Evolutionary conservation across 1,140 invertebrate genomes (phyloP).

Genomic region (Euwallacea fornicatus): DNA sequence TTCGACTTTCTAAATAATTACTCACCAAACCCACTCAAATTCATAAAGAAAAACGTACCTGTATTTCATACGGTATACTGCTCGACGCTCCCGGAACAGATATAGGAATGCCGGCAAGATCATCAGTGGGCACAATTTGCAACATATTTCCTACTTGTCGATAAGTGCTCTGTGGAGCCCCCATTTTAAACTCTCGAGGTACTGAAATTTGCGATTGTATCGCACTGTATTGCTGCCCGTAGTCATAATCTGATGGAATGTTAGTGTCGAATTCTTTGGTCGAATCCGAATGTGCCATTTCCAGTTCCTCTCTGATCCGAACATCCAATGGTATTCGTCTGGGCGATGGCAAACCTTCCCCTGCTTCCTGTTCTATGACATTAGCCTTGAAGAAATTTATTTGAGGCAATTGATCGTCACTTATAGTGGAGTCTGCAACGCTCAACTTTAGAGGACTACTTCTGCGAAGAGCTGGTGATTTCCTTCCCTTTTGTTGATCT

Average conservation of each 20-base stretch:
- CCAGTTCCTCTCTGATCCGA: conserved; percentile 49
- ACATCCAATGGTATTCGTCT: conserved; percentile 48
- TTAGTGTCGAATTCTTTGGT: conserved; percentile 11
- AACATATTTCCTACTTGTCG: conserved; percentile 62
- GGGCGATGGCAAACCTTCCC: conserved; percentile 37
- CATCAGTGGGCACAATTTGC: conserved; percentile 57
- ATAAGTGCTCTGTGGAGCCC: conserved; percentile 17
- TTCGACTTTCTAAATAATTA: too few species aligned
- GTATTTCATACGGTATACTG: too few species aligned
- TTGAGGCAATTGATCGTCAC: conserved; percentile 53
- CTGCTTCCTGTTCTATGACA: conserved; percentile 14
- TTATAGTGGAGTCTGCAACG: conserved; percentile 58
- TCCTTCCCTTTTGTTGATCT: not conserved
- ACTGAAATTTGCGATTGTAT: conserved; percentile 16
- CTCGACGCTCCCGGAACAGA: too few species aligned
- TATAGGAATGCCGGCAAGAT: conserved; percentile 22
- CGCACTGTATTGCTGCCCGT: conserved; percentile 18
- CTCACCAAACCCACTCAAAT: too few species aligned
- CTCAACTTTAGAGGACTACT: conserved; percentile 51
- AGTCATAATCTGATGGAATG: not conserved
- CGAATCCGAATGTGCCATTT: conserved; percentile 1
- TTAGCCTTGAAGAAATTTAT: conserved; percentile 17
- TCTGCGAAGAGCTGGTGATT: not conserved
- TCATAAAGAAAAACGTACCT: too few species aligned
- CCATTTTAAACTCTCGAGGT: not conserved